Evolutionary conservation across 1,140 invertebrate genomes (phyloP).

Genomic region (Pectinophora gossypiella): DNA sequence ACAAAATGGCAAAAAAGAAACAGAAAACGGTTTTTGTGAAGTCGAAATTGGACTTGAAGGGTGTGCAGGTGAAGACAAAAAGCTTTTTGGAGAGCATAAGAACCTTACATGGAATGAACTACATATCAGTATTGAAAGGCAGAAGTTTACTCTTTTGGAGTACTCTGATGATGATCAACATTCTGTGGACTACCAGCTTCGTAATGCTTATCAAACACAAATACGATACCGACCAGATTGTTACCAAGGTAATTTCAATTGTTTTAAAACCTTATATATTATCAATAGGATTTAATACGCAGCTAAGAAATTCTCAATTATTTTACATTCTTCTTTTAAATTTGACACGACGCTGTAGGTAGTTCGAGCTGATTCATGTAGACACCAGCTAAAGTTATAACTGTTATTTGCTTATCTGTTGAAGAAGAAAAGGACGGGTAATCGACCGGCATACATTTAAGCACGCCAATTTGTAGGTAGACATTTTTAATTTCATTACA

Average conservation of each 20-base stretch:
- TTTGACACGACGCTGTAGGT: not conserved
- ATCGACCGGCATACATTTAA: no score
- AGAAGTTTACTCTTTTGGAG: slow-evolving; percentile 25
- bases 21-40: not conserved
- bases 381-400: not conserved
- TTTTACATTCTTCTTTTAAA: not conserved
- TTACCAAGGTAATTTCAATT: slow-evolving; percentile 38
- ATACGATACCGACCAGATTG: slow-evolving; percentile 44
- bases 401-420: not conserved
- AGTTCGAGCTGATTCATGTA: not conserved
- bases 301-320: not conserved
- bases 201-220: slow-evolving; percentile 37
- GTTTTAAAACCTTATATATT: not conserved
- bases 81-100: slow-evolving; percentile 27
- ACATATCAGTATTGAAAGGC: slow-evolving; percentile 21
- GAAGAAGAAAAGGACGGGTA: no score
- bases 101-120: slow-evolving; percentile 37
- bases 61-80: not conserved
- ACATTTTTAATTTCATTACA: not conserved
- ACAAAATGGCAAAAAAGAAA: not conserved
- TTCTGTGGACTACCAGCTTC: slow-evolving; percentile 29
- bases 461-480: not conserved
- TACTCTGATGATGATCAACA: slow-evolving; percentile 21
- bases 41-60: not conserved
- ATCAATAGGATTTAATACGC: not conserved